Evolutionary conservation across 2,888 invertebrate genomes (phyloP).

Genomic region (Stenotaenia linearis): DNA sequence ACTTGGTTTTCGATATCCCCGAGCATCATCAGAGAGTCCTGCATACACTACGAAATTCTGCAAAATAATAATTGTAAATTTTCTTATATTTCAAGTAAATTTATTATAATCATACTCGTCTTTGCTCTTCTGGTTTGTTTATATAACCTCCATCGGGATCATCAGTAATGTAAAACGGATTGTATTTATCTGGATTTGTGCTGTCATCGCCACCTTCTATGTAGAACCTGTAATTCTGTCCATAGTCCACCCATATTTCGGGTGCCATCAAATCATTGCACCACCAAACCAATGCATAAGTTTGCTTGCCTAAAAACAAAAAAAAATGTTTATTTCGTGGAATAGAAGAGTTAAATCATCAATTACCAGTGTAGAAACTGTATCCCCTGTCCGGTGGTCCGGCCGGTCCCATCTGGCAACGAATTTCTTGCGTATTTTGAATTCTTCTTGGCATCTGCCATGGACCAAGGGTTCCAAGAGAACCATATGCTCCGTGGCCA

Average conservation of each 20-base stretch:
- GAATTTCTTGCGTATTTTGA: conserved; percentile 23
- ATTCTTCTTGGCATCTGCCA: not conserved
- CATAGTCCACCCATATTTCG: conserved; percentile 45
- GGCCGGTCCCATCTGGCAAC: conserved; percentile 35
- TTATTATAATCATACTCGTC: not conserved
- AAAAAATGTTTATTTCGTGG: not conserved
- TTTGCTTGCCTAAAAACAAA: not conserved
- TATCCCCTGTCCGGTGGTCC: conserved; percentile 31
- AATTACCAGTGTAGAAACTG: not conserved
- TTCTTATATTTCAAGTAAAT: not conserved
- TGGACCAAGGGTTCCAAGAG: not conserved
- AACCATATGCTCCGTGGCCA: not conserved
- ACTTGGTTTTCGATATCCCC: conserved; percentile 10
- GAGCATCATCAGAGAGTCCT: not conserved
- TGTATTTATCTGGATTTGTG: conserved; percentile 40
- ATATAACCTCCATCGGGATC: conserved; percentile 40
- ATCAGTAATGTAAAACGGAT: conserved; percentile 43
- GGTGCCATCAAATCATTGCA: conserved; percentile 47
- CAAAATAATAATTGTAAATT: not conserved
- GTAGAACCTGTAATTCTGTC: conserved; percentile 44
- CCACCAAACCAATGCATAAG: conserved; percentile 42
- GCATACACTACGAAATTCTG: not conserved
- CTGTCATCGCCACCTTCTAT: conserved; percentile 42
- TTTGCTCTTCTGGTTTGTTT: not conserved
- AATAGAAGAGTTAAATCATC: not conserved